Evolutionary conservation across 2,797 vertebrate species (phyloP), one percentile per base, ranked within the genome.

Genomic region (Chanos chanos): DNA sequence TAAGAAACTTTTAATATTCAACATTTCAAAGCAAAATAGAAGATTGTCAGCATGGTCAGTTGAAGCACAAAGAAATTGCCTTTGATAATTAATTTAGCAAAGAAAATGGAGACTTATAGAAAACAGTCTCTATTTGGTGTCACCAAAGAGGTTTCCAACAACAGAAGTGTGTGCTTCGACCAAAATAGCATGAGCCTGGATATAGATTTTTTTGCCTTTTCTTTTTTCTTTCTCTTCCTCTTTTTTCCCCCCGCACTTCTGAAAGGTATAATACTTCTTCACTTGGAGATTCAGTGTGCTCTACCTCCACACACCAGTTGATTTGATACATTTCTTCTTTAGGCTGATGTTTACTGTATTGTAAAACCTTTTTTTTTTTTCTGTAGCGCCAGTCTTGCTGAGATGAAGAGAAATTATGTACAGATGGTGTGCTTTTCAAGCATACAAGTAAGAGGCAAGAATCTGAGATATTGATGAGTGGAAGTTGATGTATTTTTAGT

Each of bases 71-170:
- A 76, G 65, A 72, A 60, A 69, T 71, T 59, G 37, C 48, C 78
- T 87, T 83, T 87, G 82, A 87, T 87, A 87, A 83, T 79, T 71
- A 77, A 86, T 86, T 83, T 79, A 71, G 77, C 71, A 74, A 80
- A 73, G 70, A 65, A 76, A 83, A 75, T 30, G 48, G 68, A 80
- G 69, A 71, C 80, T 72, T 57, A n/a, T 69, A 16, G 67, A 77
- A 61, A 75, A 37, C 9, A 27, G 64, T 71, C 66, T 65, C 15
- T 36, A 43, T 51, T 79, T 52, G 57, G 73, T 71, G 68, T 69
- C 64, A 68, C 59, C 75, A 78, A 83, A 68, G 68, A 73, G 75
- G 70, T 69, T 59, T 25, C 54, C 63, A 73, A 53, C 56, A 59
- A 21, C 25, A 24, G 72, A 57, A 74, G 78, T 72, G 64, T 63